Conservation (phyloP, 1,140 invertebrate species). For the Lamellibrachia luymesi region DNA sequence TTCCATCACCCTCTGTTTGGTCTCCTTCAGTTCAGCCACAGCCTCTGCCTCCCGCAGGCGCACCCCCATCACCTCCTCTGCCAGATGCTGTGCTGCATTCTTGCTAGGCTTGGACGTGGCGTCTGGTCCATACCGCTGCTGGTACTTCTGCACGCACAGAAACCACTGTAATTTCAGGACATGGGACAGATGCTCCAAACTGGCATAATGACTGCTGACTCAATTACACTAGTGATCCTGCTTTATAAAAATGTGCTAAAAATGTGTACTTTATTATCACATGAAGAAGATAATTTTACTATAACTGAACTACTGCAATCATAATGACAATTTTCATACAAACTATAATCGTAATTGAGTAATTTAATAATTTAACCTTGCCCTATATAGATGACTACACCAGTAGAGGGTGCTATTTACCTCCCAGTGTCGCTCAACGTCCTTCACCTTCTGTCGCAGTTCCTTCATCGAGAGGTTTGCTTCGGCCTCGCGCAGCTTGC, state of each 20-base stretch:
- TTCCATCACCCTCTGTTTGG: conserved; percentile 95
- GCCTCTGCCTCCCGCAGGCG: conserved; percentile 95
- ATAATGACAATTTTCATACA: neutral
- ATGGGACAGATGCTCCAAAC: neutral
- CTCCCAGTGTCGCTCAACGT: conserved; percentile 27
- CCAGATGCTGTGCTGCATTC: conserved; percentile 37
- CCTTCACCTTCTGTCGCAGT: conserved; percentile 27
- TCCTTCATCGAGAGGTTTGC: conserved; percentile 57
- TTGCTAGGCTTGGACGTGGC: conserved; percentile 11
- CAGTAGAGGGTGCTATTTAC: conserved; percentile 8
- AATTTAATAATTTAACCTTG: too few relatives aligned
- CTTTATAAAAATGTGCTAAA: neutral
- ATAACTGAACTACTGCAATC: neutral
- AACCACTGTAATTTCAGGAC: neutral
- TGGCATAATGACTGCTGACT: neutral
- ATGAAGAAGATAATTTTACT: too few relatives aligned
- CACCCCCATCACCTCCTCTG: conserved; percentile 96
- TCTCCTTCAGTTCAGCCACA: conserved; percentile 86
- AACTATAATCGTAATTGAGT: neutral
- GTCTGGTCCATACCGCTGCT: neutral
- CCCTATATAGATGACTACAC: neutral
- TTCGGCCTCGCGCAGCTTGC: conserved; percentile 94
- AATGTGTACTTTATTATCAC: too few relatives aligned
- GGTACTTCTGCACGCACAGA: conserved; percentile 7
- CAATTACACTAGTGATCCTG: neutral